Evolutionary conservation across 2,797 vertebrate genomes (phyloP), one percentile per base, ranked within the genome.

Genomic region (Lithobates pipiens): DNA sequence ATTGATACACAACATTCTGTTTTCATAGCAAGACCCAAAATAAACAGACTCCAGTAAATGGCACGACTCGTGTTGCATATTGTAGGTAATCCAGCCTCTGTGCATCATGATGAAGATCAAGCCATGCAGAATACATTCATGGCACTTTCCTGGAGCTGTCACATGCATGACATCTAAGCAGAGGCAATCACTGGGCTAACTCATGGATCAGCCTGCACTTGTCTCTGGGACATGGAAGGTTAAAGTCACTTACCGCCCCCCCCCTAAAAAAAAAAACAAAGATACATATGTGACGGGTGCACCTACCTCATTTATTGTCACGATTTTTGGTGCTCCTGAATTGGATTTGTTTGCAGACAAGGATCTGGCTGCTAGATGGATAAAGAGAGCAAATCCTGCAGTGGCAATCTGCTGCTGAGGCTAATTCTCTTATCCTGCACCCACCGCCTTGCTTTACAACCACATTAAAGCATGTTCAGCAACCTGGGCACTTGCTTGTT

Each of bases 291-390:
- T 54, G 15, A 54, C 4, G 18, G 29, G 70, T 36, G 3, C 10
- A 10, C 90, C 91, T 90, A 91, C 91, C 91, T 90, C 90, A 90
- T 91, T 88, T 83, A 90, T 85, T n/a, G 88, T 50, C 76, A 8
- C 46, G 69, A 80, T 86, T 77, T 67, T 86, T 65, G 89, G 2
- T 29, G 16, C 81, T 80, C 21, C 44, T 80, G 0, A 42, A 85
- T 76, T 71, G 76, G 88, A 74, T 86, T 84, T 76, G 46, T 81
- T 84, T 25, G 86, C 73, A 39, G 88, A 76, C 36, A 74, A 70
- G 71, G 74, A 57, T 71, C 84, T 32, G 87, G 81, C 75, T 23
- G 82, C 80, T 82, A n/a, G 80, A 86, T 85, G 70, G 81, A 87
- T 83, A 69, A 80, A 87, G 86, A 84, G 86, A 87, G 76, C 42